phyloP scores from a whole-genome alignment of 2,797 vertebrate species.

The Sebastolobus alascanus region DNA sequence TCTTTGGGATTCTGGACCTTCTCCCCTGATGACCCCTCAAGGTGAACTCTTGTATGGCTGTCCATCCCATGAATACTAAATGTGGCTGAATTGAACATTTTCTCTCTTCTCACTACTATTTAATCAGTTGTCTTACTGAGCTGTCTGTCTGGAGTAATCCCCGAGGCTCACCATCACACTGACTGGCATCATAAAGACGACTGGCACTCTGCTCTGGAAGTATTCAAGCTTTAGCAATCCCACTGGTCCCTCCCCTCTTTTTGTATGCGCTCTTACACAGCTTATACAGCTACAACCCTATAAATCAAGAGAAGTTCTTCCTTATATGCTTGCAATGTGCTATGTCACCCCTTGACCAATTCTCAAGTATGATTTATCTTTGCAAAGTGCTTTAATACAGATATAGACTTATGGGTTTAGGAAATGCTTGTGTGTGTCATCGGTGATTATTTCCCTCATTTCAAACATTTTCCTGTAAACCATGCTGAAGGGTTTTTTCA shows the following conservation, averaged over 20 bases:
- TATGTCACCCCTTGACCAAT: constrained; percentile 12
- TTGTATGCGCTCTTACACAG: constrained; percentile 20
- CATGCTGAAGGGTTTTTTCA: background rate
- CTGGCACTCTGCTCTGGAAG: constrained; percentile 54
- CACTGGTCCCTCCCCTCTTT: constrained; percentile 39
- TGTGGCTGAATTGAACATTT: constrained; percentile 83
- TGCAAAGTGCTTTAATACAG: constrained; percentile 7
- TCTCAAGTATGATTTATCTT: constrained; percentile 20
- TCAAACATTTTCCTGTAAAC: background rate
- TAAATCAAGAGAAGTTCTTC: constrained; percentile 34
- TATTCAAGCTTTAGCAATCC: constrained; percentile 46
- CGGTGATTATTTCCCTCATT: background rate
- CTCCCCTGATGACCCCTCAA: constrained; percentile 83
- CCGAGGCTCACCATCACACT: constrained; percentile 67
- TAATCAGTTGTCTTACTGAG: constrained; percentile 84
- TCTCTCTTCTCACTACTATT: constrained; percentile 79
- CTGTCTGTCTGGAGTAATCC: constrained; percentile 79
- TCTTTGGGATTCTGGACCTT: constrained; percentile 82
- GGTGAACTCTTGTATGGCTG: constrained; percentile 84
- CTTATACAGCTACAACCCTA: constrained; percentile 8
- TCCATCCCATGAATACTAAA: constrained; percentile 83
- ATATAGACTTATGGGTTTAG: constrained; percentile 1
- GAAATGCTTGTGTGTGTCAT: background rate
- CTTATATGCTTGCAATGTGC: constrained; percentile 13
- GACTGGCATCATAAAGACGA: constrained; percentile 78